Conservation (phyloP, 64 coral and sea anemone genomes). For the Astreopora myriophthalma region DNA sequence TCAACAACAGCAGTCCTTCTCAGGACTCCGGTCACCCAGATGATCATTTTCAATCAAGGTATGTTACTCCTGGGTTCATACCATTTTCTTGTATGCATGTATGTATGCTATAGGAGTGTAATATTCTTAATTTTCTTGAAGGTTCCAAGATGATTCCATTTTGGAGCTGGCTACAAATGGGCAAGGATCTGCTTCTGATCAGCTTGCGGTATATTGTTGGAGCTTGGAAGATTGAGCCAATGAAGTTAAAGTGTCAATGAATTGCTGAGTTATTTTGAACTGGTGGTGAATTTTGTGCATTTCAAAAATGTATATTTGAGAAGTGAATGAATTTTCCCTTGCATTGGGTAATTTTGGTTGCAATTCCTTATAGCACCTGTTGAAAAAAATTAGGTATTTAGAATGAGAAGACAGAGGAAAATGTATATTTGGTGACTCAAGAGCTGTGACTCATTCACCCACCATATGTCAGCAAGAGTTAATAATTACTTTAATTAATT, state of each 20-base stretch:
- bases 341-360: too few relatives aligned
- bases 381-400: too few relatives aligned
- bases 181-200: constrained; percentile 88
- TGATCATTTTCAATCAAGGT: too few relatives aligned
- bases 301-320: not conserved
- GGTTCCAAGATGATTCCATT: constrained; percentile 97
- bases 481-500: too few relatives aligned
- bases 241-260: constrained; percentile 77
- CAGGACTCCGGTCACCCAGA: too few relatives aligned
- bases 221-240: constrained; percentile 87
- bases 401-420: too few relatives aligned
- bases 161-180: constrained; percentile 99
- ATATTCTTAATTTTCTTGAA: constrained; percentile 44
- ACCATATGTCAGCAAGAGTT: too few relatives aligned
- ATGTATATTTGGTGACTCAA: not conserved
- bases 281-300: not conserved
- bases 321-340: not conserved
- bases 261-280: not conserved
- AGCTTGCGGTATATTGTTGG: constrained; percentile 82
- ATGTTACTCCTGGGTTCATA: too few relatives aligned
- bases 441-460: not conserved
- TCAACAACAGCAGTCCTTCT: too few relatives aligned
- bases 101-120: too few relatives aligned
- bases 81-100: too few relatives aligned
- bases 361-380: too few relatives aligned